phyloP scores from a whole-genome alignment of 30 jellyfish, hydroid and myxozoan genomes.

The Sanderia malayensis region DNA sequence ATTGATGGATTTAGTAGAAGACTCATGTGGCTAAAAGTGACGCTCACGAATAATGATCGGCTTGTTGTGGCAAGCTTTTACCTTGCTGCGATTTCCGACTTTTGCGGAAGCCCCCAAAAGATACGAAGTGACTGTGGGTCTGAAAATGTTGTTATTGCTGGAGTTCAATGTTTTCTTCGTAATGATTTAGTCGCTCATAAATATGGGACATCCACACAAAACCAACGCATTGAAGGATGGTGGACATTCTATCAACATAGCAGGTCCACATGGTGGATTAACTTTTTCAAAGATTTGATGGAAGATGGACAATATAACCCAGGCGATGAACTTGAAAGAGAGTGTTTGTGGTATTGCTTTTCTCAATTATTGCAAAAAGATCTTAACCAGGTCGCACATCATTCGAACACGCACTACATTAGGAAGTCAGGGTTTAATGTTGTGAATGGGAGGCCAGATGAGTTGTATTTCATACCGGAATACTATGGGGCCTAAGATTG shows the following conservation, averaged over 20 bases:
- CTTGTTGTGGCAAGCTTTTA: slow-evolving; percentile 21
- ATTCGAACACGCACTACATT: slow-evolving; percentile 52
- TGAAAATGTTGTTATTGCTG: slow-evolving; percentile 51
- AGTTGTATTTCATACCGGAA: slow-evolving; percentile 30
- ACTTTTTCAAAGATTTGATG: slow-evolving; percentile 34
- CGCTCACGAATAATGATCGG: slow-evolving; percentile 48
- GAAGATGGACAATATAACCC: slow-evolving; percentile 26
- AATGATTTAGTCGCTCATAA: slow-evolving; percentile 37
- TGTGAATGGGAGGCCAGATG: slow-evolving; percentile 36
- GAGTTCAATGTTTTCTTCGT: slow-evolving; percentile 45
- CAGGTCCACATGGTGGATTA: slow-evolving; percentile 55
- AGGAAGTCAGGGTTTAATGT: slow-evolving; percentile 8
- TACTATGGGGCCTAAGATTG: slow-evolving; percentile 15
- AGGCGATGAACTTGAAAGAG: slow-evolving; percentile 23
- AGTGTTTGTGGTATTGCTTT: slow-evolving; percentile 39
- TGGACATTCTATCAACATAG: slow-evolving; percentile 22
- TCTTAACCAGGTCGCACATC: slow-evolving; percentile 43
- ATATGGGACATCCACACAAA: slow-evolving; percentile 60
- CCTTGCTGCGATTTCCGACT: slow-evolving; percentile 15
- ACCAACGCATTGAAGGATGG: slow-evolving; percentile 63
- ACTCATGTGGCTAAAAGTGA: slow-evolving; percentile 57
- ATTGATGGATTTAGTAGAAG: slow-evolving; percentile 43
- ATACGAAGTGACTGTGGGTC: slow-evolving; percentile 57
- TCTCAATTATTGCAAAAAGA: slow-evolving; percentile 36
- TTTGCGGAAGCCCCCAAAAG: slow-evolving; percentile 43